Evolutionary conservation across 2,113 vertebrate species (phyloP), one percentile per base, ranked within the genome.

Genomic region (Erpornis zantholeuca): DNA sequence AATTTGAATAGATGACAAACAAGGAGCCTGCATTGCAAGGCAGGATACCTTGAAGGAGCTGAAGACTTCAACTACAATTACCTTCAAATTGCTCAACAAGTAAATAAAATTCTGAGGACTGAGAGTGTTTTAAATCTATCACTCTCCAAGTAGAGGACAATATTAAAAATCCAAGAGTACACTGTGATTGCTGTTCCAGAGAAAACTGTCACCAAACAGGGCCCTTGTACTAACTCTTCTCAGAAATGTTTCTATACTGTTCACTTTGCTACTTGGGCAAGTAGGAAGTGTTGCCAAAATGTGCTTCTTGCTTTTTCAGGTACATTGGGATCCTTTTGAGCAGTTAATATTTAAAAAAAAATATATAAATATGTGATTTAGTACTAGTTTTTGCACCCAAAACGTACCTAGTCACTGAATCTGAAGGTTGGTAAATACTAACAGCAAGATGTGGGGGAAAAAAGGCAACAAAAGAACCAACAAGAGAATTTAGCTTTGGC

Each of bases 1-100:
- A 70, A 86, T 69, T 21, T 23, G 45, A 90, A 85, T 8, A 65
- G 45, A 69, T 80, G 92, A 82, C 71, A 96, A 82, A 82, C 14
- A 50, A 88, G 76, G 61, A 95, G 70, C 31, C 40, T 94, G 61
- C 47, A 36, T 82, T 85, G 96, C 82, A 72, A 92, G 33, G n/a
- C n/a, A n/a, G 71, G 70, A 82, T 16, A 33, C 8, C 61, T 81
- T 28, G 53, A 80, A 88, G 75, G 24, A 84, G 29, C 45, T 54
- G 75, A 65, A 52, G 90, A 25, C 42, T 90, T 94, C 78, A 86
- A n/a, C 64, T 59, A 36, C 29, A 71, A 68, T 86, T 88, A 47
- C 33, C 79, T 83, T 83, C 82, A 80, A 88, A 83, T 24, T 38
- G 47, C 71, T 38, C 60, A 77, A 80, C 88, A 88, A 93, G 83